Conservation (phyloP, 2,797 vertebrate species). For the Botia kubotai region DNA sequence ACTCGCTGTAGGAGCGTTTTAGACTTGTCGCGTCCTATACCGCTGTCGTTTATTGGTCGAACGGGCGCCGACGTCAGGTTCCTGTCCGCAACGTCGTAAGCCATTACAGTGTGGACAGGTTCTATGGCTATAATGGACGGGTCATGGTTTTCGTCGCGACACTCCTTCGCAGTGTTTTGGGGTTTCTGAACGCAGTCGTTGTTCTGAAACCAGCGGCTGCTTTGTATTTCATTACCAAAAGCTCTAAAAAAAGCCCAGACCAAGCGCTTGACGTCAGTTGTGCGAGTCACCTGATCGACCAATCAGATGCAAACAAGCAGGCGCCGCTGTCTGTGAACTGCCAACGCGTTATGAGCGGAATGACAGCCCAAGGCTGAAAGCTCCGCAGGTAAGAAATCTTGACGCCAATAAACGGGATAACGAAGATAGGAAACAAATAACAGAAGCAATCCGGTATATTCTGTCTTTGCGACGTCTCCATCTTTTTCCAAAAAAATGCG, state of each 20-base stretch:
- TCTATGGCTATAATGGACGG: not conserved
- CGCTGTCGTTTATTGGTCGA: not conserved
- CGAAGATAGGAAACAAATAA: not conserved
- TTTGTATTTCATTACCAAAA: constrained; percentile 11
- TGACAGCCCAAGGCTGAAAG: constrained; percentile 50
- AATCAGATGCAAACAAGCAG: constrained; percentile 52
- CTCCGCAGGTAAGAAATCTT: constrained; percentile 13
- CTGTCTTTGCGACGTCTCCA: constrained; percentile 14
- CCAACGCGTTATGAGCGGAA: constrained; percentile 50
- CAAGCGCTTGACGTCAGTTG: constrained; percentile 51
- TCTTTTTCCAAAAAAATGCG: constrained; percentile 6
- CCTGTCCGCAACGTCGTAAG: not conserved
- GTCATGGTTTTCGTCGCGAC: not conserved
- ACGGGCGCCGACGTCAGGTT: not conserved
- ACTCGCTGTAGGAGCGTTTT: too few relatives aligned
- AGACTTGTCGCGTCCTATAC: not conserved
- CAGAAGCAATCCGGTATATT: not conserved
- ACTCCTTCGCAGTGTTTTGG: not conserved
- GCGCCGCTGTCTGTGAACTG: constrained; percentile 56
- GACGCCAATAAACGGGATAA: not conserved
- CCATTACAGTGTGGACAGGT: not conserved
- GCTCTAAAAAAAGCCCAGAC: constrained; percentile 34
- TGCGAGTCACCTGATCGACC: constrained; percentile 46
- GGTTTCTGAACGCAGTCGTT: constrained; percentile 13
- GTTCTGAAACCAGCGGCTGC: constrained; percentile 1